Percentiles rank a stretch among this genome's conserved stretches.
These are phyloP conservation scores for Brachionus rubens DNA, from an alignment of 1,140 invertebrate genomes.

Conservation along the genomic window DNA sequence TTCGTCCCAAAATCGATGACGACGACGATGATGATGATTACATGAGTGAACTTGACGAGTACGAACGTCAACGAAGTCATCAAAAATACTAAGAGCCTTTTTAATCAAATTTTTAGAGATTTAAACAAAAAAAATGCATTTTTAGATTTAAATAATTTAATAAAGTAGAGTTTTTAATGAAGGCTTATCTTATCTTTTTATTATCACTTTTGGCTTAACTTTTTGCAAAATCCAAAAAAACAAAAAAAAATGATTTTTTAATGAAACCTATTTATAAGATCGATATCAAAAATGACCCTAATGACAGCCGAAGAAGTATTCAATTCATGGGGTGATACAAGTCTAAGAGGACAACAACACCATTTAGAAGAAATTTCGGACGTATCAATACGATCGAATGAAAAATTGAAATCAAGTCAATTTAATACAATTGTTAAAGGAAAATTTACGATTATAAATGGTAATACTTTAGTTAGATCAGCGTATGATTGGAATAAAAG, in stretches of 20 bases:
- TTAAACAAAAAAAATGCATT: constrained; percentile 9
- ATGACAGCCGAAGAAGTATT: constrained; percentile 20
- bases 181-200: too few relatives aligned
- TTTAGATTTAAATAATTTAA: too few relatives aligned
- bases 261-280: constrained; percentile 29
- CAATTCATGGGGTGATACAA: constrained; percentile 25
- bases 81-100: constrained; percentile 16
- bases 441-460: constrained; percentile 32
- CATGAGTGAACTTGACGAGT: background rate
- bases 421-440: constrained; percentile 25
- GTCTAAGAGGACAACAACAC: background rate
- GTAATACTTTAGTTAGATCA: constrained; percentile 20
- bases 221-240: background rate
- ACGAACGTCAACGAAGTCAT: background rate
- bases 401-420: constrained; percentile 32
- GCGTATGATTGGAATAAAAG: constrained; percentile 40
- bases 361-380: constrained; percentile 13
- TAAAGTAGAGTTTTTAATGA: constrained; percentile 1
- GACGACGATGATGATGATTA: background rate
- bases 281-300: constrained; percentile 29
- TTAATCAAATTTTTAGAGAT: constrained; percentile 18
- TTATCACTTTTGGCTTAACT: background rate
- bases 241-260: constrained; percentile 12
- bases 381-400: background rate
- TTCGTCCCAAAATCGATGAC: background rate